Base-by-base conservation (phyloP, 2,888 invertebrate species). In the Electrophaes corylata region DNA sequence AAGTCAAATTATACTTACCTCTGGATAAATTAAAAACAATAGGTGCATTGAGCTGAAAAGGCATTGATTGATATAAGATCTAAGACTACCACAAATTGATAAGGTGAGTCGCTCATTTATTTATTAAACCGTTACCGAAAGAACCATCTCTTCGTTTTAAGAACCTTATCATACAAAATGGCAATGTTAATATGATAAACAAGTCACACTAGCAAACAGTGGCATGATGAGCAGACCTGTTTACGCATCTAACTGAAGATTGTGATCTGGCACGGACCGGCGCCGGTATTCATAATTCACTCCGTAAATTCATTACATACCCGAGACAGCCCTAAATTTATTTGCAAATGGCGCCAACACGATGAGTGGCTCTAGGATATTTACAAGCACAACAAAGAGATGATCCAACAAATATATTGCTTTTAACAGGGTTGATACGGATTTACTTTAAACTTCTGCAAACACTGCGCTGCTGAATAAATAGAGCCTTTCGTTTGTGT, bases 311-410 rank as follows among this genome's bases (percentile, higher is more conserved):
- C 84, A 87, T 86, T 85, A 86, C 82, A 87, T 85, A 79, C 81
- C 76, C 78, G 83, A 85, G 86, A 86, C 89, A 86, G 84, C 83
- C 88, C 86, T 86, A 87, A 88, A 89, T 91, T 89, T 90, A 91
- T 91, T 84, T 83, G 83, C 83, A 76, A 83, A 81, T 79, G 91
- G 90, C 90, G 91, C 90, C 90, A 82, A 78, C 74, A 75, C 84
- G 88, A 84, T 82, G 81, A 80, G 78, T 79, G 72, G 80, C 78
- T 78, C 86, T 84, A 84, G 81, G 79, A 81, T 78, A 84, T 82
- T 83, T 81, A 79, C 79, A 83, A 84, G 75, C 79, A 80, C 80
- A 82, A 83, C 78, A 83, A 81, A 82, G 79, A 66, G 62, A 60
- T 62, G 53, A 65, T 60, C 60, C 57, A 50, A 55, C 57, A 59